phyloP scores from a whole-genome alignment of 1,140 invertebrate species.

The Marisa cornuarietis region DNA sequence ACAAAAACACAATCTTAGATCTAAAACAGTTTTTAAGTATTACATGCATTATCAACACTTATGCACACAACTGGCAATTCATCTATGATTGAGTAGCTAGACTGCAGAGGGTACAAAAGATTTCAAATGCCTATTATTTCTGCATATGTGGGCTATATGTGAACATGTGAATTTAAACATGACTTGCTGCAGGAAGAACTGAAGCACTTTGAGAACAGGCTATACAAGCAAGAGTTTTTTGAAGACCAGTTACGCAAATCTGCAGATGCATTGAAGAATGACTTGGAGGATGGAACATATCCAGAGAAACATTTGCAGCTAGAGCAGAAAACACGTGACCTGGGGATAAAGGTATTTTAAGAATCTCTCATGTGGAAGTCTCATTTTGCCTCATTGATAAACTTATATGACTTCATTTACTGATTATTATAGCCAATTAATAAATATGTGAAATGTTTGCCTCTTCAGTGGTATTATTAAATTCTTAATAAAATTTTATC shows the following conservation, averaged over 20 bases:
- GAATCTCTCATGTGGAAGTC: not conserved
- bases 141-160: not conserved
- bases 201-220: conserved; percentile 84
- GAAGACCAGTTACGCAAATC: conserved; percentile 79
- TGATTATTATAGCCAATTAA: too few relatives aligned
- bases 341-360: conserved; percentile 5
- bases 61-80: too few relatives aligned
- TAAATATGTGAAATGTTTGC: too few relatives aligned
- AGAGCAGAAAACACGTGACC: conserved; percentile 67
- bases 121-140: not conserved
- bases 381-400: too few relatives aligned
- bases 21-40: too few relatives aligned
- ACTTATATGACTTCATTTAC: too few relatives aligned
- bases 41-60: too few relatives aligned
- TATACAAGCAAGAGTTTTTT: conserved; percentile 84
- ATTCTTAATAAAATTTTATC: too few relatives aligned
- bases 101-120: too few relatives aligned
- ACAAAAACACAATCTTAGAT: too few relatives aligned
- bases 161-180: not conserved
- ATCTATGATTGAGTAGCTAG: too few relatives aligned
- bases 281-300: conserved; percentile 30
- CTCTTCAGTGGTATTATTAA: too few relatives aligned
- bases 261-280: conserved; percentile 36
- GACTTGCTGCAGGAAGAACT: conserved; percentile 75
- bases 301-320: conserved; percentile 64